Conservation (phyloP, 2,113 vertebrate genomes). For the Cyprinodon brontotheroides region DNA sequence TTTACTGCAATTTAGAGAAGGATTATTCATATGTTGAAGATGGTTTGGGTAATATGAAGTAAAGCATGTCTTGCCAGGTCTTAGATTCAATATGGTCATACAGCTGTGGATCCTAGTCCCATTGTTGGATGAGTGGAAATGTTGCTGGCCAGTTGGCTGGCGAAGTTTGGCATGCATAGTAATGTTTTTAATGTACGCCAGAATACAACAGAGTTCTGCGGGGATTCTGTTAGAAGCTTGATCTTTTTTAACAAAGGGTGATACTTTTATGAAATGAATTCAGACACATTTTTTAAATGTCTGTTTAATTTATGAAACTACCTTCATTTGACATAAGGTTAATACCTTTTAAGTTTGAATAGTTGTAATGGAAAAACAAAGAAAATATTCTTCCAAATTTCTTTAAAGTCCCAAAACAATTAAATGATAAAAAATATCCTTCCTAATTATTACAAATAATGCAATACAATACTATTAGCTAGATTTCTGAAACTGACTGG, state of each 20-base stretch:
- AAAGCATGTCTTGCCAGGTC: slow-evolving; percentile 52
- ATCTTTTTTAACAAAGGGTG: background rate
- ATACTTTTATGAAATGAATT: background rate
- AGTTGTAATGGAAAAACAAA: background rate
- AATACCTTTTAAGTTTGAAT: background rate
- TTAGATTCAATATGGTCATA: slow-evolving; percentile 72
- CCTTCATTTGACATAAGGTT: background rate
- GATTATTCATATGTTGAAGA: slow-evolving; percentile 64
- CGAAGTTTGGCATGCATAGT: slow-evolving; percentile 64
- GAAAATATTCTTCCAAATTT: too few species aligned
- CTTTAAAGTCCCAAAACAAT: too few species aligned
- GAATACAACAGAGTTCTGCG: slow-evolving; percentile 57
- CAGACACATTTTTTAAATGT: background rate
- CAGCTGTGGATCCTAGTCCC: slow-evolving; percentile 69
- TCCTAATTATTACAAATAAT: too few species aligned
- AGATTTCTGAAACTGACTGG: too few species aligned
- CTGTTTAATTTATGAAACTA: too few species aligned
- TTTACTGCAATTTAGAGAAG: slow-evolving; percentile 32
- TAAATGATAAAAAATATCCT: too few species aligned
- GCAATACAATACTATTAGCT: too few species aligned
- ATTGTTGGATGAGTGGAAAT: slow-evolving; percentile 72
- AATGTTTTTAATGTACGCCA: slow-evolving; percentile 55
- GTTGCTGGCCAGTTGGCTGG: slow-evolving; percentile 72
- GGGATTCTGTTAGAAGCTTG: slow-evolving; percentile 57
- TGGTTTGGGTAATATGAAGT: slow-evolving; percentile 62